Evolutionary conservation across 1,140 invertebrate species (phyloP).

Genomic region (Lepidurus packardi): DNA sequence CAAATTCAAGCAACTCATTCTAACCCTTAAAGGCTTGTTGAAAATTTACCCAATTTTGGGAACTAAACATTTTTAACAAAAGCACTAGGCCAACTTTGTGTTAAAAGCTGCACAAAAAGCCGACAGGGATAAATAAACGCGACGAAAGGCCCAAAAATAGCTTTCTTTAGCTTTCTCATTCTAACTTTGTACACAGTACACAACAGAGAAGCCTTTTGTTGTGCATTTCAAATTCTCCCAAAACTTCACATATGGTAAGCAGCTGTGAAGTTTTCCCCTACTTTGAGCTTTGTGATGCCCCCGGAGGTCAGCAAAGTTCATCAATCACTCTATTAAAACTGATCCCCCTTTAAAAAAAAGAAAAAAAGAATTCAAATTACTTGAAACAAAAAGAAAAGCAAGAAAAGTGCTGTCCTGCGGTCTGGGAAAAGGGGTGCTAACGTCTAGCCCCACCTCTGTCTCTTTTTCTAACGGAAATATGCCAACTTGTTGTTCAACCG

Average conservation of each 20-base stretch:
- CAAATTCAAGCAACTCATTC: no score
- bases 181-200: no score
- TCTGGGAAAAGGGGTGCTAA: not conserved
- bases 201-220: not conserved
- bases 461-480: not conserved
- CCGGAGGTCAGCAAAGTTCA: not conserved
- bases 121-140: not conserved
- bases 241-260: no score
- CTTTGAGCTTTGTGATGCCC: not conserved
- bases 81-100: constrained; percentile 11
- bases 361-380: no score
- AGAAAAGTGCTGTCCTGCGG: not conserved
- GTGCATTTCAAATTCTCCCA: not conserved
- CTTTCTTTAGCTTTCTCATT: constrained; percentile 6
- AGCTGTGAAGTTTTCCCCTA: no score
- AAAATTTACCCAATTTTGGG: not conserved
- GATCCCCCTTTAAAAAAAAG: no score
- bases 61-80: not conserved
- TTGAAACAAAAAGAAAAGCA: not conserved
- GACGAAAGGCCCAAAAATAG: not conserved
- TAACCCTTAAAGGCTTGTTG: no score
- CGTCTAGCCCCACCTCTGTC: not conserved
- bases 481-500: not conserved
- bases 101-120: not conserved
- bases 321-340: not conserved